phyloP scores from a whole-genome alignment of 2,797 vertebrate species.

The Oceanodroma leucorhoa region DNA sequence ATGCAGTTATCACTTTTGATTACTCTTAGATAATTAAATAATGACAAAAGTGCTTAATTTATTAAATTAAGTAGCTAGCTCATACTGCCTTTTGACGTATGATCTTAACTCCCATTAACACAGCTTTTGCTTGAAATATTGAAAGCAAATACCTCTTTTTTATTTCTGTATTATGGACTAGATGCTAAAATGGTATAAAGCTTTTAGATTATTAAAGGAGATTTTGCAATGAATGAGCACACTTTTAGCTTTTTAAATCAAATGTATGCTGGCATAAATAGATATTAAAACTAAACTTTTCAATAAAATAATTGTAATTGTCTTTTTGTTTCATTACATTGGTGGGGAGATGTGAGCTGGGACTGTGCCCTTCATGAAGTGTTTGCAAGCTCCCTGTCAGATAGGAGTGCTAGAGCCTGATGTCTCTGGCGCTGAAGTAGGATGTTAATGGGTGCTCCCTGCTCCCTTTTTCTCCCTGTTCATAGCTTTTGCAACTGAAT shows the following conservation, averaged over 20 bases:
- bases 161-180: neutral
- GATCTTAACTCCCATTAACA: neutral
- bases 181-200: neutral
- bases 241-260: neutral
- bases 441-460: neutral
- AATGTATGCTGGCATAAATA: neutral
- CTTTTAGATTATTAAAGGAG: neutral
- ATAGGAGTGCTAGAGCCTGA: neutral
- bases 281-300: neutral
- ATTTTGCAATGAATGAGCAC: neutral
- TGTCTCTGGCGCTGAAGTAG: neutral
- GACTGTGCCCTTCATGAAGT: neutral
- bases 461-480: neutral
- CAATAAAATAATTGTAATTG: neutral
- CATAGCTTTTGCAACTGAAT: neutral
- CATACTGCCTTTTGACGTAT: neutral
- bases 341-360: neutral
- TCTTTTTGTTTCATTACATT: neutral
- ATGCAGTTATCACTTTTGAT: conserved; percentile 21
- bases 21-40: conserved; percentile 34
- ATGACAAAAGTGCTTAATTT: neutral
- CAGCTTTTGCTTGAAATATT: neutral
- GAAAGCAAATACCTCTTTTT: neutral
- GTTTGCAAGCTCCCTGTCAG: neutral
- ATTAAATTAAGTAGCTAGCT: neutral